These are phyloP conservation scores for Panopea generosa DNA, from an alignment of 2,888 invertebrate species.

Conservation along the genomic window DNA sequence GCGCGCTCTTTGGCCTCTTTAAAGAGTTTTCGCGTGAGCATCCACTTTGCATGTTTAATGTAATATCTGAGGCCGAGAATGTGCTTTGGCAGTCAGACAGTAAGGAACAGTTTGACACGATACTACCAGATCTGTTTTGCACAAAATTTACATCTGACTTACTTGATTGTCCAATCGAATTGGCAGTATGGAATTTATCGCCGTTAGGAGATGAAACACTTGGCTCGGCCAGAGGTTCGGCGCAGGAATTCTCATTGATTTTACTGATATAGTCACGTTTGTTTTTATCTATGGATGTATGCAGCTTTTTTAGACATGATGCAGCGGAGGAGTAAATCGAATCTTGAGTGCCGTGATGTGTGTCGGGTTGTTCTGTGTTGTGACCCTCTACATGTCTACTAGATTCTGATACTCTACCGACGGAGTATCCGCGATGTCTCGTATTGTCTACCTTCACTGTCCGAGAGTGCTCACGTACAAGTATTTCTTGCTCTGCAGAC, in stretches of 20 bases:
- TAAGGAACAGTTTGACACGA: conserved; percentile 39
- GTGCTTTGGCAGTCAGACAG: conserved; percentile 64
- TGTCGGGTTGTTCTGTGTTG: too few species aligned
- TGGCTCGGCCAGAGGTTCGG: neutral
- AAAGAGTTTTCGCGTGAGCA: conserved; percentile 49
- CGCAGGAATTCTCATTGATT: neutral
- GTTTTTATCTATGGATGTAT: neutral
- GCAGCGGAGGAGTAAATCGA: conserved; percentile 6
- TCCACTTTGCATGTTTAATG: conserved; percentile 59
- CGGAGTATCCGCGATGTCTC: neutral
- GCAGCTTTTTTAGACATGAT: conserved; percentile 8
- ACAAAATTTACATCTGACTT: neutral
- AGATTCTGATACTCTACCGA: neutral
- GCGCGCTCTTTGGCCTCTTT: conserved; percentile 62
- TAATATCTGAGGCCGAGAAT: conserved; percentile 72
- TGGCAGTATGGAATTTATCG: neutral
- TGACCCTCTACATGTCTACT: too few species aligned
- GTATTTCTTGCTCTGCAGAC: conserved; percentile 35
- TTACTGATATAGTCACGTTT: neutral
- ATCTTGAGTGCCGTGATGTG: neutral
- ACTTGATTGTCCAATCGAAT: neutral
- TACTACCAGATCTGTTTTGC: conserved; percentile 46
- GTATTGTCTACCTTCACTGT: conserved; percentile 62
- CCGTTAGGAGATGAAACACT: neutral
- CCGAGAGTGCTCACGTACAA: conserved; percentile 35